Evolutionary conservation across 2,888 invertebrate genomes (phyloP), one percentile per base, ranked within the genome.

Genomic region (Drosophila eohydei): DNA sequence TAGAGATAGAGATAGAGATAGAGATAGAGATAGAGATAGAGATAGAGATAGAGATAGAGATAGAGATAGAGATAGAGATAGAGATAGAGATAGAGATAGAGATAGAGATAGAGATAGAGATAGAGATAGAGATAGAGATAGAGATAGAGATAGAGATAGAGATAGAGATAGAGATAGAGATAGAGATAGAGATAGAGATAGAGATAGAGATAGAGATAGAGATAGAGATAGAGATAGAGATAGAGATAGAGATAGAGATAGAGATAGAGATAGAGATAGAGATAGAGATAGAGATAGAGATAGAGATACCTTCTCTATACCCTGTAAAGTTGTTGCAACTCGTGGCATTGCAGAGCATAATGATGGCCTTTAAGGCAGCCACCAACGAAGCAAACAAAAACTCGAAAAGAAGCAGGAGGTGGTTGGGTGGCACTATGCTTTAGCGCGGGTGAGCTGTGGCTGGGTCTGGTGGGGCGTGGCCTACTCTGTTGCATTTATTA

Each of bases 401-500:
- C 9, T 14, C 5, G n/a, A 26, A 8, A n/a, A 40, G 40, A 40
- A 40, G 40, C 28, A 1, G 40, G 11, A 16, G n/a, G 11, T 28
- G 40, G 54, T n/a, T 36, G 4, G 26, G 11, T 50, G 52, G 40
- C 2, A 50, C 43, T 48, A 5, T 57, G 56, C 34, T 21, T 34
- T 21, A 21, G 14, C n/a, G 43, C 9, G 58, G 60, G 26, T 66
- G 61, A 58, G 28, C 8, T 48, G 46, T 14, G n/a, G 51, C 61
- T 69, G 75, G 46, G 78, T 40, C 16, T 40, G 1, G 28, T 16
- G 8, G 7, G 52, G 32, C 21, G n/a, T 14, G 36, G 55, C 14
- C 34, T 40, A 50, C 59, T 26, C 50, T 50, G 43, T 48, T 69
- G 75, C 78, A 70, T 65, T 83, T 73, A 67, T 81, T 78, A 71